Evolutionary conservation across 35 echinoderm and acorn worm genomes (phyloP).

Genomic region (Diadema setosum): DNA sequence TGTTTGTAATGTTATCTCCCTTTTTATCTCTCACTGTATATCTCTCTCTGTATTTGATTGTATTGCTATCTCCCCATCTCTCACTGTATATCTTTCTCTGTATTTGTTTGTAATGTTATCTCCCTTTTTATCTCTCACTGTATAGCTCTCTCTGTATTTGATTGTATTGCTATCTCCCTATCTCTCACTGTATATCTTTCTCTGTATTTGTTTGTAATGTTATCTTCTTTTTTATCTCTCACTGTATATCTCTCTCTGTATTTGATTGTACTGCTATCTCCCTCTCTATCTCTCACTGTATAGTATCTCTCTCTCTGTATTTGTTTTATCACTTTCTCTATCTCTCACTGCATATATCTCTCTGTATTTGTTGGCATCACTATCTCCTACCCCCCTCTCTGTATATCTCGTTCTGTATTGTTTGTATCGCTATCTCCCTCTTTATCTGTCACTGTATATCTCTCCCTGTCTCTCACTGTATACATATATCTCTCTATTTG

Average conservation of each 20-base stretch:
- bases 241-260: neutral
- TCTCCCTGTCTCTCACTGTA: neutral
- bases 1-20: too few species aligned
- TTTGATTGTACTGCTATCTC: neutral
- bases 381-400: neutral
- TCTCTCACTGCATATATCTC: neutral
- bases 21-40: too few species aligned
- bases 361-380: neutral
- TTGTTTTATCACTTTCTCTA: neutral
- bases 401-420: neutral
- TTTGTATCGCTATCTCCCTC: neutral
- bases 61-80: neutral
- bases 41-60: neutral
- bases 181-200: neutral
- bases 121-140: neutral
- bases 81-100: neutral
- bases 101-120: neutral
- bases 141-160: neutral
- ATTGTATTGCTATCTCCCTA: neutral
- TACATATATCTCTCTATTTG: neutral
- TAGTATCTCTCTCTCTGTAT: neutral
- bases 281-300: neutral
- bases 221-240: neutral
- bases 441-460: neutral
- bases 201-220: neutral